Conservation (phyloP, 2,888 invertebrate species). For the Andrena haemorrhoa region DNA sequence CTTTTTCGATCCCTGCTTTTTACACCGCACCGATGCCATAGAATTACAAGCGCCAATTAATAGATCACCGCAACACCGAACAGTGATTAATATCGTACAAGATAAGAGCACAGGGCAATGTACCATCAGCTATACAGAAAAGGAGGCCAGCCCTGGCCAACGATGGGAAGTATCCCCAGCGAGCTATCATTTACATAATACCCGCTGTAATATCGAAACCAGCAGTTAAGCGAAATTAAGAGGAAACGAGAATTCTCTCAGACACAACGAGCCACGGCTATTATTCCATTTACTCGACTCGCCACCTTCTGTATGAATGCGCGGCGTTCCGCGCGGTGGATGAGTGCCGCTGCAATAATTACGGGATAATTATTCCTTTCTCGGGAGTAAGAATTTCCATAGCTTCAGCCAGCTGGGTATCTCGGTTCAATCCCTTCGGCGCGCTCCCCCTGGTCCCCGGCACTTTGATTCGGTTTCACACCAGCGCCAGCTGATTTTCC, state of each 20-base stretch:
- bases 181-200: constrained; percentile 31
- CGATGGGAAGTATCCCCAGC: neutral
- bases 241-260: constrained; percentile 36
- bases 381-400: constrained; percentile 58
- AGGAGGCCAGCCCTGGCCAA: neutral
- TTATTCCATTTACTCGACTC: constrained; percentile 45
- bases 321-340: constrained; percentile 15
- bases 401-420: constrained; percentile 22
- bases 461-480: constrained; percentile 16
- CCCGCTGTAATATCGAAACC: constrained; percentile 26
- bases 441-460: neutral
- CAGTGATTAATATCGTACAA: too few relatives aligned
- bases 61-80: too few relatives aligned
- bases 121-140: neutral
- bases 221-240: constrained; percentile 42
- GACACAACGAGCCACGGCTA: constrained; percentile 20
- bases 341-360: constrained; percentile 55
- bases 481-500: constrained; percentile 40
- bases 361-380: constrained; percentile 69
- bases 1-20: too few relatives aligned
- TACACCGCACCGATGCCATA: too few relatives aligned
- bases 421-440: constrained; percentile 24
- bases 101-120: too few relatives aligned
- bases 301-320: constrained; percentile 33
- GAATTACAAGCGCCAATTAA: too few relatives aligned